Evolutionary conservation across 2,888 invertebrate species (phyloP).

Genomic region (Agapostemon virescens): DNA sequence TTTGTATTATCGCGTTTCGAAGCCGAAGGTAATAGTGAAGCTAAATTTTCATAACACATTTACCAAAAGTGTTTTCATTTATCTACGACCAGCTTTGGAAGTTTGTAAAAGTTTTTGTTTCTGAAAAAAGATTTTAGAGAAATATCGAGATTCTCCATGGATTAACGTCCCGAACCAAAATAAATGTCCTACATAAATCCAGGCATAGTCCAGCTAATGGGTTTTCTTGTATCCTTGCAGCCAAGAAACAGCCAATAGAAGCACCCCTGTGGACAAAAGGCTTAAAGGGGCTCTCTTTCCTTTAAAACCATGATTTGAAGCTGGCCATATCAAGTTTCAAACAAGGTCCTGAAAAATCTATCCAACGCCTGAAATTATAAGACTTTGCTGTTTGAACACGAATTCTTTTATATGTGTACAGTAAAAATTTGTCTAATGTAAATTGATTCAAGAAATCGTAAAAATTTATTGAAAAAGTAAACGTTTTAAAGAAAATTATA

Average conservation of each 20-base stretch:
- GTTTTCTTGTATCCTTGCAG: not conserved
- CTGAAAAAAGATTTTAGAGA: not conserved
- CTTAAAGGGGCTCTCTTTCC: not conserved
- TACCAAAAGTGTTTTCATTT: not conserved
- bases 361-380: not conserved
- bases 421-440: too few species aligned
- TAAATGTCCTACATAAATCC: constrained; percentile 4
- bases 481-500: too few species aligned
- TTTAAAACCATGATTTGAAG: not conserved
- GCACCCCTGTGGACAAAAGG: not conserved
- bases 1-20: too few species aligned
- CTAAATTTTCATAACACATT: not conserved
- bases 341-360: not conserved
- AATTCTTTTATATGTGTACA: not conserved
- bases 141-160: not conserved
- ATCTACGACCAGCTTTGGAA: not conserved
- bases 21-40: not conserved
- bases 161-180: not conserved
- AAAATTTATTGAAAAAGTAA: too few species aligned
- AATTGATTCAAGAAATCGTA: too few species aligned
- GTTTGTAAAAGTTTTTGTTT: not conserved
- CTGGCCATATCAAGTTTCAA: not conserved
- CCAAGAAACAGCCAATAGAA: not conserved
- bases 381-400: not conserved
- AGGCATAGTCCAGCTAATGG: not conserved